Evolutionary conservation across 53 echinoderm and acorn worm genomes (phyloP).

Genomic region (Arbacia lixula): DNA sequence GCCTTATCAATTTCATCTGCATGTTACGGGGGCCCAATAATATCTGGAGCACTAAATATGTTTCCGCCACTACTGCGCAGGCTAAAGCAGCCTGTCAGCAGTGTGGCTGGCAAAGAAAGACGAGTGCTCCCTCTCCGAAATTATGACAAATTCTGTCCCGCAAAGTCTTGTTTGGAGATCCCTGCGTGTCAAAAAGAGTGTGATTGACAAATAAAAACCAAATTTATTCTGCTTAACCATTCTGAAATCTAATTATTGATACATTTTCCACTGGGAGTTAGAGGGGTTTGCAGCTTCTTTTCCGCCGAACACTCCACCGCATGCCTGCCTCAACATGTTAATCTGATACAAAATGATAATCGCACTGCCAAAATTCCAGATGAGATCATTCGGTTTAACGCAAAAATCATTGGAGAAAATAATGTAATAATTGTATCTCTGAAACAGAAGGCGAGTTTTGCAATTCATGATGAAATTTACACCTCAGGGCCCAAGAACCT

Average conservation of each 20-base stretch:
- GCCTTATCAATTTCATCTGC: conserved; percentile 62
- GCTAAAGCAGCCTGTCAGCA: conserved; percentile 4
- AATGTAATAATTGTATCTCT: conserved; percentile 45
- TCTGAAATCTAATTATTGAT: conserved; percentile 53
- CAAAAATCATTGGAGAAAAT: conserved; percentile 44
- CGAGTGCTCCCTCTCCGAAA: neutral
- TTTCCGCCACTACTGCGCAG: conserved; percentile 27
- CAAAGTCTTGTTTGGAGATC: neutral
- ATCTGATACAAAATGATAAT: conserved; percentile 57
- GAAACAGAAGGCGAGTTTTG: conserved; percentile 44
- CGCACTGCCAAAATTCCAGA: conserved; percentile 17
- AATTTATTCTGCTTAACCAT: conserved; percentile 49
- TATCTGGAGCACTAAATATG: conserved; percentile 58
- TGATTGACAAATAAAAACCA: conserved; percentile 58
- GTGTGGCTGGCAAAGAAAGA: neutral
- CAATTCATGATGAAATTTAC: conserved; percentile 46
- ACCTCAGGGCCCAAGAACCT: conserved; percentile 16
- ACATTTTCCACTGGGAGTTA: conserved; percentile 40
- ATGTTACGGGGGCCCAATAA: conserved; percentile 30
- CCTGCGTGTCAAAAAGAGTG: conserved; percentile 12
- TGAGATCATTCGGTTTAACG: conserved; percentile 41
- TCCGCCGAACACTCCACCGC: neutral
- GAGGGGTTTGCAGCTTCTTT: conserved; percentile 18
- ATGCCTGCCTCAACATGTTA: conserved; percentile 11
- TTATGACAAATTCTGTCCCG: conserved; percentile 35